Base-by-base conservation (phyloP, 2,797 vertebrate species). In the Peromyscus eremicus region DNA sequence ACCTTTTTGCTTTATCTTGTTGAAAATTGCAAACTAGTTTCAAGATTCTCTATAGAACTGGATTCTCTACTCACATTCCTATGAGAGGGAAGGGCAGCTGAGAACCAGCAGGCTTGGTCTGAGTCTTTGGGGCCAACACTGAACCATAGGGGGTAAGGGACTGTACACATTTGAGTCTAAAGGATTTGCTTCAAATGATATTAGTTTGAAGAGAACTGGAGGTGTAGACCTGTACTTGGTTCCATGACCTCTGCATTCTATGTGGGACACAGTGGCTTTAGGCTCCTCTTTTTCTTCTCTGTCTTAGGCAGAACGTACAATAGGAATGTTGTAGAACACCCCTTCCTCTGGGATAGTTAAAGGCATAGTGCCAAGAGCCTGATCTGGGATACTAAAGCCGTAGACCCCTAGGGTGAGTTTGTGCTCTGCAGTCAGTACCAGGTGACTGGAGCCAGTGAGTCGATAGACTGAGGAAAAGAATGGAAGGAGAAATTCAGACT, bases 11-110 rank as follows among this genome's bases (percentile, higher is more conserved):
- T 96, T 97, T 96, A 90, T 87, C 52, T 40, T 86, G 23, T 79
- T 84, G 91, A 95, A 95, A 97, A 81, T 89, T 92, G 52, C 80
- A 94, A 52, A n/a, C 73, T 92, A 64, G 55, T 94, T 96, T 86
- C 71, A 94, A 37, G 92, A 46, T 92, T 94, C 57, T 95, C 83
- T 57, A 1, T 89, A 77, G 46, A 91, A 76, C 49, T 93, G 52
- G 49, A 66, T 96, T 73, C 64, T 94, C 75, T 76, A 32, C 70
- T 27, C 40, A 96, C 23, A 96, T 93, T 96, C 90, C 92, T 87
- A 6, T 91, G 87, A 62, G 77, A 97, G 80, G 71, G 80, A 62
- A 95, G 64, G 73, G 32, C 52, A 86, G 62, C 77, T 89, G 88
- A 95, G 92, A 96, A 94, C 66, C 40, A 91, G 14, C 52, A 93